A percentile compares a stretch with the other conserved stretches of the same genome.
phyloP scores from a whole-genome alignment of 92 coral and sea anemone species.

The Hydrozoanthus gracilis region DNA sequence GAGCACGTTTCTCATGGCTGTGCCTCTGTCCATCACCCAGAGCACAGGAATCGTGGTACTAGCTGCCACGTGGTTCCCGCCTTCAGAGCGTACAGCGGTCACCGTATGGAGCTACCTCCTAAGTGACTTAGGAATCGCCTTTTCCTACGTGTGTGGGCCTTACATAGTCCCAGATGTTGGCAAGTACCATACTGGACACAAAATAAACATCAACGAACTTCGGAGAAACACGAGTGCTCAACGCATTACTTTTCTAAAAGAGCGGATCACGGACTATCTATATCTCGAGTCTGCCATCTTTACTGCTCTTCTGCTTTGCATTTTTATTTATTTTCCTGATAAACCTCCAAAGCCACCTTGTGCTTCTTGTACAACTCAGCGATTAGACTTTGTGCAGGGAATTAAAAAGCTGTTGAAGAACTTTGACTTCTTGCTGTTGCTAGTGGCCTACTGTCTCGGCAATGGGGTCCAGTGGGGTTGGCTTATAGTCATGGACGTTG shows the following conservation, averaged over 20 bases:
- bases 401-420: slow-evolving; percentile 12
- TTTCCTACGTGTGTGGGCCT: slow-evolving; percentile 11
- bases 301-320: not conserved
- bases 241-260: slow-evolving; percentile 26
- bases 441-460: not conserved
- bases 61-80: slow-evolving; percentile 39
- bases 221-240: slow-evolving; percentile 24
- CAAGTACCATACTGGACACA: slow-evolving; percentile 23
- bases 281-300: slow-evolving; percentile 12
- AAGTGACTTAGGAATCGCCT: slow-evolving; percentile 28
- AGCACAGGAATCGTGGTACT: not conserved
- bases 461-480: slow-evolving; percentile 50
- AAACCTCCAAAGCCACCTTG: slow-evolving; percentile 38
- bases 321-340: slow-evolving; percentile 39
- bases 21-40: slow-evolving; percentile 44
- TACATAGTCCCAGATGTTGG: slow-evolving; percentile 37
- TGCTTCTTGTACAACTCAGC: slow-evolving; percentile 8
- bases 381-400: slow-evolving; percentile 20
- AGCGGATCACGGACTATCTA: slow-evolving; percentile 11
- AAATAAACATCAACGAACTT: slow-evolving; percentile 33
- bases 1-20: slow-evolving; percentile 58
- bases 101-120: slow-evolving; percentile 25
- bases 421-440: slow-evolving; percentile 6
- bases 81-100: slow-evolving; percentile 35
- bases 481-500: slow-evolving; percentile 44